These are phyloP conservation scores for Drosophila atripex DNA, from an alignment of 2,888 invertebrate species.

Conservation along the genomic window DNA sequence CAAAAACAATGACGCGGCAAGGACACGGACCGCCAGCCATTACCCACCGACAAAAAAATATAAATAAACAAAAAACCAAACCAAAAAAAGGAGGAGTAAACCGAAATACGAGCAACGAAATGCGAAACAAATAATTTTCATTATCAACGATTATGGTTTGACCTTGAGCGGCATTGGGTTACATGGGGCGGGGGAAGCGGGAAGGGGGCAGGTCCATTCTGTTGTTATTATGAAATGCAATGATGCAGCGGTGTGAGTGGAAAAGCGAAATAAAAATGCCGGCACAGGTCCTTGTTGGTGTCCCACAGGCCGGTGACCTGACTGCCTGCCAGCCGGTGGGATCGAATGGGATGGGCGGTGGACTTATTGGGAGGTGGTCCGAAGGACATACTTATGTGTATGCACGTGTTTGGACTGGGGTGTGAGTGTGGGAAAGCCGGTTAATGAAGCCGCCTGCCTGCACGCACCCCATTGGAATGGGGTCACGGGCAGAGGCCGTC, in stretches of 20 bases:
- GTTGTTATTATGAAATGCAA: slow-evolving; percentile 57
- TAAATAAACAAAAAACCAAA: slow-evolving; percentile 20
- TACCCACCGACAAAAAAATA: slow-evolving; percentile 1
- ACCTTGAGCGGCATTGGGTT: slow-evolving; percentile 80
- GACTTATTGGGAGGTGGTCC: slow-evolving; percentile 6
- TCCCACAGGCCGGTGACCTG: slow-evolving; percentile 35
- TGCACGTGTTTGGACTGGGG: slow-evolving; percentile 14
- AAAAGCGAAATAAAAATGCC: slow-evolving; percentile 50
- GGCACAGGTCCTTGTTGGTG: slow-evolving; percentile 54
- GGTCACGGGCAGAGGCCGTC: slow-evolving; percentile 59
- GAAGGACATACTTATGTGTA: slow-evolving; percentile 44
- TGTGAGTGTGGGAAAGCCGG: slow-evolving; percentile 39
- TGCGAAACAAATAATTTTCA: slow-evolving; percentile 78
- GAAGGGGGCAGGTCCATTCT: background rate
- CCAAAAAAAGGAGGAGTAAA: background rate
- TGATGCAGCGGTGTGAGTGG: slow-evolving; percentile 67
- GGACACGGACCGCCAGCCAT: slow-evolving; percentile 31
- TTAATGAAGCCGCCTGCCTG: slow-evolving; percentile 68
- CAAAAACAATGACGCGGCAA: slow-evolving; percentile 65
- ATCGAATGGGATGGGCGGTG: background rate
- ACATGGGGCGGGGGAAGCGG: slow-evolving; percentile 30
- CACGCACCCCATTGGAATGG: slow-evolving; percentile 77
- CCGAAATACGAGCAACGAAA: slow-evolving; percentile 30
- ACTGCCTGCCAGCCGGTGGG: background rate
- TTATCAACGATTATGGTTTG: slow-evolving; percentile 82